A percentile compares a stretch with the other conserved stretches of the same genome.
phyloP scores from a whole-genome alignment of 64 coral and sea anemone species.

The Orbicella faveolata region DNA sequence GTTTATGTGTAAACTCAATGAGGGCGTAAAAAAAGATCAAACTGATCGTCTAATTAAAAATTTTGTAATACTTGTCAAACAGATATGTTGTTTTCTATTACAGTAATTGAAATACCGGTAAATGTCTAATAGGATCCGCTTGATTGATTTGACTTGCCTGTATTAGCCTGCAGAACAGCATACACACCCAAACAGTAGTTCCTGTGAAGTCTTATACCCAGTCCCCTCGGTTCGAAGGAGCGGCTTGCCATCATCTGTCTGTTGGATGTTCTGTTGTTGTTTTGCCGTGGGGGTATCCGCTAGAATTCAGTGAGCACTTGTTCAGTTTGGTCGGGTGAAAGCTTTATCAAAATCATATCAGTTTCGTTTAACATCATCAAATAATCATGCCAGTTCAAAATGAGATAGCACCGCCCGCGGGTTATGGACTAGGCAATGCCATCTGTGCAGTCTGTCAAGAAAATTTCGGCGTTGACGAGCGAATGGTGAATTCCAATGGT shows the following conservation, averaged over 20 bases:
- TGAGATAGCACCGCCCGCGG: slow-evolving; percentile 46
- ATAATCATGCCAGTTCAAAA: slow-evolving; percentile 84
- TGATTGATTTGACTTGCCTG: too few relatives aligned
- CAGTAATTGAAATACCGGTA: too few relatives aligned
- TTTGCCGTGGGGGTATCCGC: too few relatives aligned
- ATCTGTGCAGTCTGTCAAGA: slow-evolving; percentile 96
- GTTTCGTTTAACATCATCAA: background rate
- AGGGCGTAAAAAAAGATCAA: too few relatives aligned
- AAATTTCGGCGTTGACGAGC: slow-evolving; percentile 87
- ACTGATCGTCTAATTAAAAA: too few relatives aligned
- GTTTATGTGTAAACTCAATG: too few relatives aligned
- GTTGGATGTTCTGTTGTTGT: background rate
- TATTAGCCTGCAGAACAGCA: too few relatives aligned
- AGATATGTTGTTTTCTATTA: too few relatives aligned
- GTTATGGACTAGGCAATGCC: slow-evolving; percentile 79
- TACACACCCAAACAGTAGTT: background rate
- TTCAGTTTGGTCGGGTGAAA: background rate
- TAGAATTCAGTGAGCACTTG: too few relatives aligned
- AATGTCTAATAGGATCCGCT: too few relatives aligned
- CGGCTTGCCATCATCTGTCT: too few relatives aligned
- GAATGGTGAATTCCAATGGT: slow-evolving; percentile 99
- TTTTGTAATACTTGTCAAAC: too few relatives aligned
- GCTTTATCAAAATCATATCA: background rate
- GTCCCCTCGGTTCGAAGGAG: background rate
- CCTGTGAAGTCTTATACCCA: background rate